phyloP scores from a whole-genome alignment of 2,113 vertebrate species.

The Tragulus kanchil region DNA sequence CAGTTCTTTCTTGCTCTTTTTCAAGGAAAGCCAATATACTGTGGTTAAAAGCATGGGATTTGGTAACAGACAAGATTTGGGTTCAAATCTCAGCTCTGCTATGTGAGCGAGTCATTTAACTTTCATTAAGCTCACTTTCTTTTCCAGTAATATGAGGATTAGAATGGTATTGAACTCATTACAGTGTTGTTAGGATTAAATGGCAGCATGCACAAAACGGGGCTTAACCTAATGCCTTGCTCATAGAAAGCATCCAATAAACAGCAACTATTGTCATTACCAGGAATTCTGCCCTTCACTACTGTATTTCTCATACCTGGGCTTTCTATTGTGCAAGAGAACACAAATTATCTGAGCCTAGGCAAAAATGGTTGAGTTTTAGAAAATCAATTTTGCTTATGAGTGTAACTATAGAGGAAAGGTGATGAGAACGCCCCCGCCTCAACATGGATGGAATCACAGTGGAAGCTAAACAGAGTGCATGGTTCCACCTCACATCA shows the following conservation, averaged over 20 bases:
- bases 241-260: slow-evolving; percentile 30
- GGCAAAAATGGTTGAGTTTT: slow-evolving; percentile 51
- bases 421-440: neutral
- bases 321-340: neutral
- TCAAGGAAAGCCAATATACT: neutral
- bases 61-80: neutral
- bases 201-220: neutral
- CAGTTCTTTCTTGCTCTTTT: neutral
- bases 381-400: slow-evolving; percentile 29
- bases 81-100: slow-evolving; percentile 48
- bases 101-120: slow-evolving; percentile 23
- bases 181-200: slow-evolving; percentile 59
- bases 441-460: neutral
- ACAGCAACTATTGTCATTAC: neutral
- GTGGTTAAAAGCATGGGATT: neutral
- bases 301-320: neutral
- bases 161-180: slow-evolving; percentile 18
- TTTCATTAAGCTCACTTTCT: slow-evolving; percentile 51
- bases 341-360: neutral
- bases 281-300: neutral
- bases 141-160: slow-evolving; percentile 29
- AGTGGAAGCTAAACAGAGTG: neutral
- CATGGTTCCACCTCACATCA: neutral
- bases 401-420: slow-evolving; percentile 3
- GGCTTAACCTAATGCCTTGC: slow-evolving; percentile 15